Evolutionary conservation across 2,113 vertebrate species (phyloP), one percentile per base, ranked within the genome.

Genomic region (Istiophorus platypterus): DNA sequence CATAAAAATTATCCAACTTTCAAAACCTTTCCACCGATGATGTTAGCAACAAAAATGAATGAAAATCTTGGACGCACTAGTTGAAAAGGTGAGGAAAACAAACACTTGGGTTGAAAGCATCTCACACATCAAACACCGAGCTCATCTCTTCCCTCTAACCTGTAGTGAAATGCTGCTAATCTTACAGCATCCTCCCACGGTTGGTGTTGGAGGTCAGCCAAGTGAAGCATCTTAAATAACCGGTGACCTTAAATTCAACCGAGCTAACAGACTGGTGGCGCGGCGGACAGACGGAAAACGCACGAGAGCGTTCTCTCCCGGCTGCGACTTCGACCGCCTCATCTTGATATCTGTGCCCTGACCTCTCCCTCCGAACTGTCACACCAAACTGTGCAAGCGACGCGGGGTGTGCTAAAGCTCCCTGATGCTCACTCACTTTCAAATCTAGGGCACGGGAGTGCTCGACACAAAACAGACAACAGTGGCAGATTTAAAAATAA

Each of bases 401-500:
- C 85, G 76, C 51, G 64, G 81, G 76, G 75, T 76, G 87, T 59
- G 66, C 75, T 90, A 85, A 90, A 92, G 84, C 89, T 88, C 85
- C 41, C 82, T 76, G 87, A 88, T 81, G 89, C 89, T 93, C 91
- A 80, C 84, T 92, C 91, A 76, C 89, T 88, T 90, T 58, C 77
- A 90, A 91, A 95, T 94, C 91, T 94, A 92, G 95, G 94, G 71
- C 93, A 93, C 72, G 84, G 29, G 77, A 91, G 83, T 77, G 80
- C 80, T 85, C 77, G 57, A 86, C 82, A 81, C 88, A 90, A 90
- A 91, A 88, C 57, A 90, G 84, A 91, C 88, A 89, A 87, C 92
- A 84, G 88, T 84, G 91, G 80, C 88, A 92, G 93, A 93, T 94
- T 94, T 92, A 91, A 89, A 95, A 94, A 93, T 87, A 86, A 93